Conservation (phyloP, 2,888 invertebrate species). For the Clepsis dumicolana region DNA sequence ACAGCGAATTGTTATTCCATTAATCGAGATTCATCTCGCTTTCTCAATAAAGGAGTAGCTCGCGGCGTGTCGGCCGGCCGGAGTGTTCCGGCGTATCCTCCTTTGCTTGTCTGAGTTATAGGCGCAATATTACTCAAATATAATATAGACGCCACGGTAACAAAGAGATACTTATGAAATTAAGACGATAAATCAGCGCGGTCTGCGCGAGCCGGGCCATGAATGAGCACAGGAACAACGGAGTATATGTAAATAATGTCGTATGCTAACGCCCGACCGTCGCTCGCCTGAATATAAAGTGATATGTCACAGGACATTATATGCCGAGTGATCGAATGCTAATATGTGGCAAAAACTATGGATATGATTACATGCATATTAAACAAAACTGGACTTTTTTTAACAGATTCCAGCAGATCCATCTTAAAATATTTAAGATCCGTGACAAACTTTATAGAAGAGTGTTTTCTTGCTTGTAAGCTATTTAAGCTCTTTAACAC, state of each 20-base stretch:
- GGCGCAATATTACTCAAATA: constrained; percentile 72
- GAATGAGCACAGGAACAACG: constrained; percentile 81
- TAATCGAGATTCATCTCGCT: constrained; percentile 36
- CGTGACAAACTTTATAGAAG: too few species aligned
- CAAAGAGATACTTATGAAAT: constrained; percentile 86
- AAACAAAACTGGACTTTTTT: neutral
- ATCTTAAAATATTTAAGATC: too few species aligned
- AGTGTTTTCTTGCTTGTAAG: too few species aligned
- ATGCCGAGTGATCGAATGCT: constrained; percentile 64
- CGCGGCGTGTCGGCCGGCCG: constrained; percentile 48
- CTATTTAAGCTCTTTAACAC: too few species aligned
- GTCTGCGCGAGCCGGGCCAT: constrained; percentile 67
- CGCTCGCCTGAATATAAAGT: constrained; percentile 75
- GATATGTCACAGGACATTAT: constrained; percentile 71
- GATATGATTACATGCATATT: neutral
- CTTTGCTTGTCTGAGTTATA: constrained; percentile 68
- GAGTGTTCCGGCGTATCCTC: constrained; percentile 59
- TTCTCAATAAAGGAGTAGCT: constrained; percentile 43
- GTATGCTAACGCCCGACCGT: constrained; percentile 66
- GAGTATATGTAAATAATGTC: constrained; percentile 83
- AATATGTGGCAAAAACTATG: constrained; percentile 47
- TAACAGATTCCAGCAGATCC: too few species aligned
- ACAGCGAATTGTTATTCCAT: constrained; percentile 32
- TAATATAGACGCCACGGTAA: constrained; percentile 76
- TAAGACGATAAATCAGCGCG: constrained; percentile 82